phyloP scores from a whole-genome alignment of 2,113 vertebrate genomes.

The Odocoileus virginianus region DNA sequence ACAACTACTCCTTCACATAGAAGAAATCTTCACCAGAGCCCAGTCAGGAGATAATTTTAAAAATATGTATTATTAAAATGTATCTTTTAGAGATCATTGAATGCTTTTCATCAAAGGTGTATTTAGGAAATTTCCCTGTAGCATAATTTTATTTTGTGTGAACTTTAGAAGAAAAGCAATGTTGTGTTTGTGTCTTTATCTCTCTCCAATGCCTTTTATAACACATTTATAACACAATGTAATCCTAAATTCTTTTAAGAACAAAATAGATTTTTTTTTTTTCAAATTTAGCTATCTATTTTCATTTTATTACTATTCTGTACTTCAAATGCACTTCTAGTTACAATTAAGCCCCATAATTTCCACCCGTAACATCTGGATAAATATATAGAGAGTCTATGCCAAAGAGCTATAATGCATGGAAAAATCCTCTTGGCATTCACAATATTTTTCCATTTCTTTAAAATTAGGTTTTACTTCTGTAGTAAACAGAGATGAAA shows the following conservation, averaged over 20 bases:
- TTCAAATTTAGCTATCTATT: neutral
- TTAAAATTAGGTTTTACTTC: slow-evolving; percentile 28
- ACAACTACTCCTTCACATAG: accelerated
- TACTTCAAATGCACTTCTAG: slow-evolving; percentile 6
- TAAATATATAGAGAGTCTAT: slow-evolving; percentile 34
- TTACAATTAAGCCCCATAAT: slow-evolving; percentile 3
- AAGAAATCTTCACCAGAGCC: neutral
- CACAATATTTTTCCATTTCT: slow-evolving; percentile 60
- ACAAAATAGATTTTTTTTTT: neutral
- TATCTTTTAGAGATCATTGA: neutral
- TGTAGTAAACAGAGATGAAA: slow-evolving; percentile 32
- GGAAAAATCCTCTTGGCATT: slow-evolving; percentile 53
- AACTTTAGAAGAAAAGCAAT: neutral
- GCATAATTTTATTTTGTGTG: neutral
- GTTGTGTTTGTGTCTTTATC: neutral
- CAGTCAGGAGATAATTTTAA: neutral
- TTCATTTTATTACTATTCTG: slow-evolving; percentile 7
- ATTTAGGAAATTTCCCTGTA: neutral
- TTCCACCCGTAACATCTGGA: slow-evolving; percentile 45
- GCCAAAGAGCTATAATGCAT: slow-evolving; percentile 21
- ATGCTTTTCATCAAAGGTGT: neutral
- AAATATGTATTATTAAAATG: neutral
- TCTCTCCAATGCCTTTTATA: neutral
- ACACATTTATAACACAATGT: neutral
- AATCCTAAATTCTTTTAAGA: neutral